Conservation (phyloP, 2,113 vertebrate genomes). For the Apodemus sylvaticus region DNA sequence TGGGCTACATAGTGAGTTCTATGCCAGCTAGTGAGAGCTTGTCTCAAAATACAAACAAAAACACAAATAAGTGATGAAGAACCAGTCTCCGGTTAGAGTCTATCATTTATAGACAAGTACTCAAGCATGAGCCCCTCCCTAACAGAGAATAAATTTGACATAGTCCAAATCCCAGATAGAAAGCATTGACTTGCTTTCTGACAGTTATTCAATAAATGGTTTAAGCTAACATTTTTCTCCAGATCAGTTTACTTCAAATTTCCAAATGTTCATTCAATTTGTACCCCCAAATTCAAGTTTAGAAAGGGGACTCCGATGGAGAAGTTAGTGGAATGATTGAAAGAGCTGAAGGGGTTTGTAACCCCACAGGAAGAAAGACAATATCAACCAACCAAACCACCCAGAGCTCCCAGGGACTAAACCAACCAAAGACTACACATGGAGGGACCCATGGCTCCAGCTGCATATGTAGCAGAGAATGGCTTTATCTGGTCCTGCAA, state of each 20-base stretch:
- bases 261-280: constrained; percentile 2
- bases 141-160: not conserved
- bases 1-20: not conserved
- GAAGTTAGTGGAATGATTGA: no score
- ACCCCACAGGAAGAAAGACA: no score
- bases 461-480: no score
- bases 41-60: not conserved
- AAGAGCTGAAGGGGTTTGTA: no score
- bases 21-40: not conserved
- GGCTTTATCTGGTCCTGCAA: no score
- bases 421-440: no score
- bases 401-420: no score
- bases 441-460: no score
- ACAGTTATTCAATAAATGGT: not conserved
- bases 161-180: not conserved
- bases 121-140: not conserved
- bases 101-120: constrained; percentile 6
- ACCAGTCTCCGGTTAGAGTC: no score
- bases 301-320: no score
- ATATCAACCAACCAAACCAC: no score
- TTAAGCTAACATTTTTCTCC: constrained; percentile 1
- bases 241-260: constrained; percentile 19
- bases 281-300: constrained; percentile 17
- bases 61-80: not conserved
- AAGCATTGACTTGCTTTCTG: not conserved